A percentile compares a stretch with the other conserved stretches of the same genome.
phyloP scores from a whole-genome alignment of 1,140 invertebrate genomes.

The Nomia melanderi region DNA sequence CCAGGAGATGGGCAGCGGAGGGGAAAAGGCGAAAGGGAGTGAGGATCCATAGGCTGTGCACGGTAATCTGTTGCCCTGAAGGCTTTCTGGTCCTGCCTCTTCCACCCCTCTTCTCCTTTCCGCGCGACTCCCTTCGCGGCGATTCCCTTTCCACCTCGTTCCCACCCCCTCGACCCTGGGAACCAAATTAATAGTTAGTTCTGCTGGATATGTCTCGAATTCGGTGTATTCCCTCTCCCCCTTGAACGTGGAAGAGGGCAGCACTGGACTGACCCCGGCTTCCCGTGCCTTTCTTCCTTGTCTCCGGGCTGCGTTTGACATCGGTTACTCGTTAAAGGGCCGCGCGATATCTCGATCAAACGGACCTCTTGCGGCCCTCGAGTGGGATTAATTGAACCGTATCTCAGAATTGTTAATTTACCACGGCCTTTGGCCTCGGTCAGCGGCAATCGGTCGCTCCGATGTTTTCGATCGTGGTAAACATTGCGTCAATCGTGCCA shows the following conservation, averaged over 20 bases:
- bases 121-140: conserved; percentile 2
- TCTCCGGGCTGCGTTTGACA: conserved; percentile 68
- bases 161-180: conserved; percentile 70
- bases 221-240: conserved; percentile 65
- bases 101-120: conserved; percentile 51
- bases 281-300: conserved; percentile 45
- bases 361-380: conserved; percentile 60
- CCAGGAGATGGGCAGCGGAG: conserved; percentile 65
- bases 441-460: background rate
- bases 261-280: conserved; percentile 54
- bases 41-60: conserved; percentile 66
- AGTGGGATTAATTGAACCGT: conserved; percentile 65
- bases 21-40: conserved; percentile 45
- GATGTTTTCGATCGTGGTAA: background rate
- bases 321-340: conserved; percentile 67
- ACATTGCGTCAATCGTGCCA: background rate
- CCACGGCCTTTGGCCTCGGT: conserved; percentile 8
- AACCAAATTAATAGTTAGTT: conserved; percentile 81
- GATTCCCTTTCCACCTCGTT: conserved; percentile 40
- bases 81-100: conserved; percentile 69
- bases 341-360: conserved; percentile 66
- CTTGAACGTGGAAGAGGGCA: too few species aligned
- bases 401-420: conserved; percentile 64
- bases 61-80: conserved; percentile 78
- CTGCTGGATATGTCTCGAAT: conserved; percentile 76